These are phyloP conservation scores for Toxotes chatareus DNA, from an alignment of 2,113 vertebrate species.

Conservation along the genomic window DNA sequence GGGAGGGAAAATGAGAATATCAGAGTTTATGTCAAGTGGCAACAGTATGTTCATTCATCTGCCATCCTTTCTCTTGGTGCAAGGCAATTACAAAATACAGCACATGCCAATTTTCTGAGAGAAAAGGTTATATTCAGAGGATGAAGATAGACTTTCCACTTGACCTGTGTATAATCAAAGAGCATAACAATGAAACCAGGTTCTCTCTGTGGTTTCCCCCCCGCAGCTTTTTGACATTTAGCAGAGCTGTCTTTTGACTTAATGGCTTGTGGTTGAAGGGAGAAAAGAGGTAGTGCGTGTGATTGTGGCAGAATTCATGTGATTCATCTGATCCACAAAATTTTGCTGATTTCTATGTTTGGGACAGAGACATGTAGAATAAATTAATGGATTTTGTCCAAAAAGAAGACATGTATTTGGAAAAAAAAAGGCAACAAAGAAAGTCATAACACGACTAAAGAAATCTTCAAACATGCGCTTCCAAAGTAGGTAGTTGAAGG, in stretches of 20 bases:
- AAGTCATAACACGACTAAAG: not conserved
- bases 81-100: slow-evolving; percentile 54
- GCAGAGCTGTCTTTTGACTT: slow-evolving; percentile 62
- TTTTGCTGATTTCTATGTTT: slow-evolving; percentile 17
- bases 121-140: slow-evolving; percentile 69
- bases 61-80: slow-evolving; percentile 13
- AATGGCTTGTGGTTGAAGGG: slow-evolving; percentile 61
- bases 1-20: slow-evolving; percentile 56
- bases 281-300: slow-evolving; percentile 12
- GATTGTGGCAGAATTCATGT: slow-evolving; percentile 21
- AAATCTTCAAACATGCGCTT: not conserved
- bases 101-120: slow-evolving; percentile 53
- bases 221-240: slow-evolving; percentile 76
- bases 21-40: slow-evolving; percentile 55
- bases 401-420: not conserved
- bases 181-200: slow-evolving; percentile 63
- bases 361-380: not conserved
- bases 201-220: slow-evolving; percentile 62
- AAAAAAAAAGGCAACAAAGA: not conserved
- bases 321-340: slow-evolving; percentile 15
- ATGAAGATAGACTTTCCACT: slow-evolving; percentile 70
- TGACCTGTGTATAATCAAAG: slow-evolving; percentile 69
- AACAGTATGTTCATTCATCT: slow-evolving; percentile 51
- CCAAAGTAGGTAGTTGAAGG: not conserved
- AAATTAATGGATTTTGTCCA: not conserved